These are phyloP conservation scores for Amphiprion clarkii DNA, from an alignment of 2,797 vertebrate species.

Conservation along the genomic window DNA sequence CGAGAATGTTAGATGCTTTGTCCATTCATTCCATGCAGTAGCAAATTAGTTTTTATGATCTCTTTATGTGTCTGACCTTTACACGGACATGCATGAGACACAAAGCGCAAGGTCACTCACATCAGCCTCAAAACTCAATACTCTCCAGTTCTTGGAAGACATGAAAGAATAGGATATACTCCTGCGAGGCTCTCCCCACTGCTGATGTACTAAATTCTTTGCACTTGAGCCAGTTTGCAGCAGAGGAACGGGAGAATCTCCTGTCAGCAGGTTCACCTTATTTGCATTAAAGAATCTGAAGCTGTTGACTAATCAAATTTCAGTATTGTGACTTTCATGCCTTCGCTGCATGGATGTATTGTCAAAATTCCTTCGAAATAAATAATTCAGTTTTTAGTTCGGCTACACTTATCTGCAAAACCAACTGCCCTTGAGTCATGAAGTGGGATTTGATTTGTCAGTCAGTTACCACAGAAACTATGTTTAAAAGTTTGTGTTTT, in stretches of 20 bases:
- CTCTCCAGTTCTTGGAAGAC: conserved; percentile 19
- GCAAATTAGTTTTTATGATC: conserved; percentile 56
- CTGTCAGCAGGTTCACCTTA: conserved; percentile 66
- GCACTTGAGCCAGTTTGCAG: conserved; percentile 48
- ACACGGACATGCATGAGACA: conserved; percentile 19
- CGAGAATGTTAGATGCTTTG: conserved; percentile 43
- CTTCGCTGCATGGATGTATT: not conserved
- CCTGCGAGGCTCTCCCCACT: conserved; percentile 7
- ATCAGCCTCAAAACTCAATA: conserved; percentile 21
- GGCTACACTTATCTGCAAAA: not conserved
- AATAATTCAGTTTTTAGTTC: conserved; percentile 16
- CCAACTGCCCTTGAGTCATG: not conserved
- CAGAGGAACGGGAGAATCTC: conserved; percentile 35
- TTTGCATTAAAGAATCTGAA: conserved; percentile 57
- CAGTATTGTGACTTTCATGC: conserved; percentile 32
- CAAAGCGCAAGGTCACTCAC: conserved; percentile 48
- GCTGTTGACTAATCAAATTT: conserved; percentile 59
- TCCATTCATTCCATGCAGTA: conserved; percentile 36
- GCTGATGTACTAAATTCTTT: conserved; percentile 57
- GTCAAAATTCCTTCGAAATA: conserved; percentile 10
- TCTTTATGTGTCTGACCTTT: conserved; percentile 63
- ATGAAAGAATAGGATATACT: conserved; percentile 36
- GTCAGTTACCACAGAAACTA: not conserved
- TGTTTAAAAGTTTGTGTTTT: not conserved
- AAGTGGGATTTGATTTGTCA: not conserved